Evolutionary conservation across 2,113 vertebrate species (phyloP), one percentile per base, ranked within the genome.

Genomic region (Bufo bufo): DNA sequence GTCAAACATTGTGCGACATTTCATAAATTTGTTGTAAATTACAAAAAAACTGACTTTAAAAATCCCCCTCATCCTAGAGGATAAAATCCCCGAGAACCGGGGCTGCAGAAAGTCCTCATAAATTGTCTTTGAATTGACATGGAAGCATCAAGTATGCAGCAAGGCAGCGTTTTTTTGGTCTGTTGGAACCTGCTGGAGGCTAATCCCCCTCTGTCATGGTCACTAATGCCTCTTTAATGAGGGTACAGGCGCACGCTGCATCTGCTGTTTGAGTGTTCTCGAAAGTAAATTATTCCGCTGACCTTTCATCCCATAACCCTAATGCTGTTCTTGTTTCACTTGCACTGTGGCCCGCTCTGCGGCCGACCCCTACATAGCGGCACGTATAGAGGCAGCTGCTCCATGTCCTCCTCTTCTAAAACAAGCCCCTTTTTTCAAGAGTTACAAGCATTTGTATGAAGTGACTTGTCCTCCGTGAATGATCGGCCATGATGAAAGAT

Each of bases 131-230:
- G 14, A 43, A 20, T 43, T 59, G 54, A 56, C 19, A 14, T 17
- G 3, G 20, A 54, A 12, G 12, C 1, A 54, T 19, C 23, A 1
- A 16, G 23, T 61, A 23, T 19, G 33, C 17, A 45, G 33, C 58
- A 45, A 19, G 59, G 58, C 77, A 5, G 56, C 6, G 23, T 58
- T 78, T 17, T 23, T 8, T 33, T 8, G 4, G 1, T 69, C 20
- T 50, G 9, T 9, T 66, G 61, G 5, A 83, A 69, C 81, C 81
- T 71, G 82, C 82, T 54, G 45, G 19, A 7, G 61, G 14, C 82
- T 84, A 84, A 84, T 84, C 82, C 91, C 89, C 92, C 85, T 65
- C 58, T 86, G 58, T 86, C 85, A 66, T 86, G 63, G 78, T 12
- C 54, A n/a, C 33, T 82, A 87, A 87, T 87, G 23, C 86, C 86